Evolutionary conservation across 1,140 invertebrate genomes (phyloP).

Genomic region (Drosophila ambigua): DNA sequence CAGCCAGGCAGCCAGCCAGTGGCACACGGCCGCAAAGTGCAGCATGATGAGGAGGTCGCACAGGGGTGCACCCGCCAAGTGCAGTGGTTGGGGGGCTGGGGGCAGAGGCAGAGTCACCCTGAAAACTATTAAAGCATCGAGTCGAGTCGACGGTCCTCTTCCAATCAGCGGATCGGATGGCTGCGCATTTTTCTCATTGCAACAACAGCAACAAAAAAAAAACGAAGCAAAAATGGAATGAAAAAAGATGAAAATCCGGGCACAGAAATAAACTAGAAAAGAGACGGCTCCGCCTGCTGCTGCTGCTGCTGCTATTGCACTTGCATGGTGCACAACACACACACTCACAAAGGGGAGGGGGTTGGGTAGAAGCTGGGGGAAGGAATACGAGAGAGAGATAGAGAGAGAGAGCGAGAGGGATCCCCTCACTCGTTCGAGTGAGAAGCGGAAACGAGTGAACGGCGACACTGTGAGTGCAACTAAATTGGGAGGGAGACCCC

Average conservation of each 20-base stretch:
- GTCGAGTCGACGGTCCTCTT: constrained; percentile 53
- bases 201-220: constrained; percentile 32
- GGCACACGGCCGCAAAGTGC: constrained; percentile 71
- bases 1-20: constrained; percentile 62
- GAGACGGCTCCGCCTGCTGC: constrained; percentile 68
- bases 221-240: constrained; percentile 19
- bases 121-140: constrained; percentile 68
- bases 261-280: constrained; percentile 79
- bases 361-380: background rate
- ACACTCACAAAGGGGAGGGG: constrained; percentile 1
- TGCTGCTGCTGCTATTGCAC: constrained; percentile 21
- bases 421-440: constrained; percentile 42
- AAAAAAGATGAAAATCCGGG: constrained; percentile 36
- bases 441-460: constrained; percentile 25
- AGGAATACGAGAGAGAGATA: background rate
- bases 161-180: constrained; percentile 76
- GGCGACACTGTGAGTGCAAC: constrained; percentile 19
- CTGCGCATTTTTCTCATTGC: constrained; percentile 68
- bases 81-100: background rate
- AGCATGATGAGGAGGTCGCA: constrained; percentile 43
- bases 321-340: constrained; percentile 18
- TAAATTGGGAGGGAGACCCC: background rate
- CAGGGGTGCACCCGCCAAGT: background rate
- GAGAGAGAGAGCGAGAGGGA: background rate
- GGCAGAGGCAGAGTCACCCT: constrained; percentile 25